Conservation (phyloP, 1,140 invertebrate genomes). For the Onthophagus taurus region DNA sequence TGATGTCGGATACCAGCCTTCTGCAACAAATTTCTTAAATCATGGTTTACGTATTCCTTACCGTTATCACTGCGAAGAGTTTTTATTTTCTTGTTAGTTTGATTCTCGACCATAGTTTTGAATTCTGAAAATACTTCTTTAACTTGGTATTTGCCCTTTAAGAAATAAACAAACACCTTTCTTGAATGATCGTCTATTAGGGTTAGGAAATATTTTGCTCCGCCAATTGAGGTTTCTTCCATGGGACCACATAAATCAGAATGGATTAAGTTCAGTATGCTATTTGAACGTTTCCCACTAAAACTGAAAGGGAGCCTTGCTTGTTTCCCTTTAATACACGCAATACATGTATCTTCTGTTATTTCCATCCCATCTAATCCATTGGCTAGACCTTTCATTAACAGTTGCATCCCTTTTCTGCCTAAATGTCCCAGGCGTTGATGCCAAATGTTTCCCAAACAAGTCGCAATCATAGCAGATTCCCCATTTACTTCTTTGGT, state of each 20-base stretch:
- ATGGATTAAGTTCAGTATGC: conserved; percentile 18
- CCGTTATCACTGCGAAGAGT: conserved; percentile 8
- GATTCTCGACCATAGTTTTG: conserved; percentile 1
- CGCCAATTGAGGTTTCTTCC: conserved; percentile 20
- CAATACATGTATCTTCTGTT: background rate
- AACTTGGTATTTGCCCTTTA: conserved; percentile 9
- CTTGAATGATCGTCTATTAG: conserved; percentile 19
- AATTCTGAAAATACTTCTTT: conserved; percentile 4
- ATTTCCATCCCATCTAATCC: conserved; percentile 9
- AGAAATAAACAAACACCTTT: conserved; percentile 13
- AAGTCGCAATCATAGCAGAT: conserved; percentile 11
- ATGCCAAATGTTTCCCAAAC: conserved; percentile 20
- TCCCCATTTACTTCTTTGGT: conserved; percentile 10
- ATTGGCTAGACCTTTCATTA: conserved; percentile 18
- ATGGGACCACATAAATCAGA: conserved; percentile 25
- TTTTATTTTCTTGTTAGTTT: conserved; percentile 8
- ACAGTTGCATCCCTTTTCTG: conserved; percentile 15
- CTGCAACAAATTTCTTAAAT: conserved; percentile 7
- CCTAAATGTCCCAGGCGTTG: conserved; percentile 28
- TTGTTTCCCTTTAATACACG: conserved; percentile 9
- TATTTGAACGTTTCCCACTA: conserved; percentile 1
- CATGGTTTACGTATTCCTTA: conserved; percentile 6
- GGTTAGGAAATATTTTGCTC: conserved; percentile 19
- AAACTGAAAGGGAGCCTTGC: conserved; percentile 1
- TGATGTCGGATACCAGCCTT: conserved; percentile 16